Evolutionary conservation across 1,140 invertebrate species (phyloP).

Genomic region (Pinna nobilis): DNA sequence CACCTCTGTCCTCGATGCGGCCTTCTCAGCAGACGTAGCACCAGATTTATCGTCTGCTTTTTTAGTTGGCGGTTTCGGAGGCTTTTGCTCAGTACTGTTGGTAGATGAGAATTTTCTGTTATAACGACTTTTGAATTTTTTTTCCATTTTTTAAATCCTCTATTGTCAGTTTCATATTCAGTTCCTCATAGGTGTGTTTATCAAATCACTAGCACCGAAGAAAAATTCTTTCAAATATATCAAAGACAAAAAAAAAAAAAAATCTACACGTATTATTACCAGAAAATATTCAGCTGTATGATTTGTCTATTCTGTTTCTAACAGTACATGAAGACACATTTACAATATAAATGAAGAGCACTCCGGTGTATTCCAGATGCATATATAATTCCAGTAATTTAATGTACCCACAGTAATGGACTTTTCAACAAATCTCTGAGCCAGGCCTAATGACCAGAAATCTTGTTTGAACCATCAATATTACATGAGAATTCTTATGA

Average conservation of each 20-base stretch:
- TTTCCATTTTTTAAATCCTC: slow-evolving; percentile 1
- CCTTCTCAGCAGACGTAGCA: neutral
- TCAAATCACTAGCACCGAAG: slow-evolving; percentile 15
- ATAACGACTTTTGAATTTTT: slow-evolving; percentile 18
- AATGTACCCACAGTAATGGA: too few relatives aligned
- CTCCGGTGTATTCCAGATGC: too few relatives aligned
- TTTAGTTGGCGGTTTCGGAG: slow-evolving; percentile 35
- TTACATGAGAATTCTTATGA: too few relatives aligned
- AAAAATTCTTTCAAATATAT: slow-evolving; percentile 6
- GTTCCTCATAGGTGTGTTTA: slow-evolving; percentile 13
- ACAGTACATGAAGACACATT: neutral
- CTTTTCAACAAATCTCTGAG: too few relatives aligned
- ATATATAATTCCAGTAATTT: too few relatives aligned
- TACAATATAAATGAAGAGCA: too few relatives aligned
- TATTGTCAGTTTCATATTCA: neutral
- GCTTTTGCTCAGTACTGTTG: slow-evolving; percentile 50
- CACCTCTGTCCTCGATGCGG: neutral
- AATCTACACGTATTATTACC: too few relatives aligned
- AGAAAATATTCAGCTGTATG: too few relatives aligned
- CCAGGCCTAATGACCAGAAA: too few relatives aligned
- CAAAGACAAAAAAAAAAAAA: too few relatives aligned
- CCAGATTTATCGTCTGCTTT: slow-evolving; percentile 32
- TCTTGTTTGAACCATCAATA: too few relatives aligned
- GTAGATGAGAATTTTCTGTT: slow-evolving; percentile 4
- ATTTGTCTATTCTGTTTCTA: too few relatives aligned